Conservation (phyloP, 2,113 vertebrate species). For the Neotoma lepida region DNA sequence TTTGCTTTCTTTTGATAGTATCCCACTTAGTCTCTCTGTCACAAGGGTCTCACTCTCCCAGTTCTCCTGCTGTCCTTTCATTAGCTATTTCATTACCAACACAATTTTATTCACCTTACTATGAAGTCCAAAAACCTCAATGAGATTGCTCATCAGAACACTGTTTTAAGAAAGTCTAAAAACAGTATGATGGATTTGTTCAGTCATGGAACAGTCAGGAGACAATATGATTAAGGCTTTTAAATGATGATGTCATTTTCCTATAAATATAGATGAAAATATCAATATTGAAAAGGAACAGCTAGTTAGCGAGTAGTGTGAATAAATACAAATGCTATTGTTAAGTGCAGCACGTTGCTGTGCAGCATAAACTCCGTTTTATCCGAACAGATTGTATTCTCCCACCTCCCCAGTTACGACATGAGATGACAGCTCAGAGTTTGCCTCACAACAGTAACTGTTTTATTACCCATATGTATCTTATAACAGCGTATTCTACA, state of each 20-base stretch:
- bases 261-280: constrained; percentile 1
- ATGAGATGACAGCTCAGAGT: background rate
- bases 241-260: background rate
- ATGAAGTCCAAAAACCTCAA: background rate
- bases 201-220: background rate
- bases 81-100: background rate
- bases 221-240: background rate
- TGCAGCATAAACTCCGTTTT: background rate
- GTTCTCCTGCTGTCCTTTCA: background rate
- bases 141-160: background rate
- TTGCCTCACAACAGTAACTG: background rate
- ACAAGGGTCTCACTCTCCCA: background rate
- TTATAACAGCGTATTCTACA: background rate
- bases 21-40: background rate
- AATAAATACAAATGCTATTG: background rate
- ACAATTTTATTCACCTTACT: background rate
- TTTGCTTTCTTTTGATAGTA: background rate
- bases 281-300: background rate
- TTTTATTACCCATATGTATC: background rate
- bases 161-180: background rate
- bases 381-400: background rate
- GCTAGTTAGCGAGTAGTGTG: background rate
- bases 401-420: background rate
- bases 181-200: background rate
- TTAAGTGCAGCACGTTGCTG: background rate